These are phyloP conservation scores for Conger conger DNA, from an alignment of 2,113 vertebrate species.

Conservation along the genomic window DNA sequence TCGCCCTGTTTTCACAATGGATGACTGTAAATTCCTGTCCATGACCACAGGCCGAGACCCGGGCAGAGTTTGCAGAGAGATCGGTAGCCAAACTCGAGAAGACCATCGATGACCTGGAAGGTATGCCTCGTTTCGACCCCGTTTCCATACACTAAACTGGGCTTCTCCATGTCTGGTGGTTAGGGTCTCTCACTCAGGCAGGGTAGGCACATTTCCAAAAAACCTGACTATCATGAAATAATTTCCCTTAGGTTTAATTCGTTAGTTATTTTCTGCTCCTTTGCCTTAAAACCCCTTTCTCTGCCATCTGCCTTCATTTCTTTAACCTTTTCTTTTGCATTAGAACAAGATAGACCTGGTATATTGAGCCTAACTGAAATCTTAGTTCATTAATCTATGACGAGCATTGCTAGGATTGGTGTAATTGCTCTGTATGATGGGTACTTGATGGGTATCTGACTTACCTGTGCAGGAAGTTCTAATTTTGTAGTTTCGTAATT, in stretches of 20 bases:
- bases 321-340: not conserved
- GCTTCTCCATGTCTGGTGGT: not conserved
- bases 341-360: not conserved
- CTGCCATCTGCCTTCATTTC: not conserved
- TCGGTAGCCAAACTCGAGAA: slow-evolving; percentile 99
- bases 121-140: slow-evolving; percentile 66
- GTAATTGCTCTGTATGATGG: not conserved
- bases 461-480: not conserved
- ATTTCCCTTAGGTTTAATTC: not conserved
- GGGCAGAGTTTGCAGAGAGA: slow-evolving; percentile 97
- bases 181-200: not conserved
- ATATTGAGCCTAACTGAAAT: not conserved
- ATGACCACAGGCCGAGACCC: slow-evolving; percentile 88
- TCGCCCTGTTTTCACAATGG: not conserved
- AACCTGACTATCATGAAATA: not conserved
- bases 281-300: not conserved
- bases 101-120: slow-evolving; percentile 98
- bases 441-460: not conserved
- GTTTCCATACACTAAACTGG: not conserved
- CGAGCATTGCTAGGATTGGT: not conserved
- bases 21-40: slow-evolving; percentile 31
- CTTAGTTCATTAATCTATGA: no score
- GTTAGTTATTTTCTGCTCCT: not conserved
- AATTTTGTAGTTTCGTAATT: no score
- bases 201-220: not conserved